These are phyloP conservation scores for Philotrypesis tridentata DNA, from an alignment of 1,140 invertebrate species.

Conservation along the genomic window DNA sequence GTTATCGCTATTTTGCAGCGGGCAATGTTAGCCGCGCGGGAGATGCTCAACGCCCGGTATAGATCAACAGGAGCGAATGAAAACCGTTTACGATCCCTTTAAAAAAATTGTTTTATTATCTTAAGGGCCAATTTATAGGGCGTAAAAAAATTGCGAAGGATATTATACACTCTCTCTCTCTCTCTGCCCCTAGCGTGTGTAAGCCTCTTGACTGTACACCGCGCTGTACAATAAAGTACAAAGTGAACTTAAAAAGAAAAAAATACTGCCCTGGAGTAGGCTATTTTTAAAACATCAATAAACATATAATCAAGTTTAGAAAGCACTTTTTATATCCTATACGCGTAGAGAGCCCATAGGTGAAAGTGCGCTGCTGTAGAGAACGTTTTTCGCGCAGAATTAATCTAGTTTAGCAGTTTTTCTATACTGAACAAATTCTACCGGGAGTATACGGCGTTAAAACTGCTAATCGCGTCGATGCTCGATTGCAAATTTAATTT, in stretches of 20 bases:
- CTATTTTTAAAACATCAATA: conserved; percentile 19
- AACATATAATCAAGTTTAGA: not conserved
- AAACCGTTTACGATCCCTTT: not conserved
- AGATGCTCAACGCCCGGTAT: too few species aligned
- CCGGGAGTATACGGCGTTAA: too few species aligned
- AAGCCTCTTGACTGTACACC: not conserved
- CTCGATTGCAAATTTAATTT: not conserved
- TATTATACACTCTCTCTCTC: not conserved
- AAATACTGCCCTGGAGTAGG: not conserved
- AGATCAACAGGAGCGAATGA: not conserved
- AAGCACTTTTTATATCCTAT: not conserved
- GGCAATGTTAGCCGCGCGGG: too few species aligned
- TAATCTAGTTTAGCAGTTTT: too few species aligned
- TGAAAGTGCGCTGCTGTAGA: too few species aligned
- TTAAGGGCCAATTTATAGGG: not conserved
- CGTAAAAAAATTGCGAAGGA: not conserved
- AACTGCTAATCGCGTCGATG: too few species aligned
- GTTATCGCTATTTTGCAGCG: too few species aligned
- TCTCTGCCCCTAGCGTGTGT: too few species aligned
- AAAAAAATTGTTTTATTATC: not conserved
- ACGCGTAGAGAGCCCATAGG: too few species aligned
- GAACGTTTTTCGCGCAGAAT: too few species aligned
- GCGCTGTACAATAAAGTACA: not conserved
- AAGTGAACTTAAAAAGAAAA: not conserved
- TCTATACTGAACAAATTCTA: too few species aligned